phyloP scores from a whole-genome alignment of 2,888 invertebrate species.

The Hemaris fuciformis region DNA sequence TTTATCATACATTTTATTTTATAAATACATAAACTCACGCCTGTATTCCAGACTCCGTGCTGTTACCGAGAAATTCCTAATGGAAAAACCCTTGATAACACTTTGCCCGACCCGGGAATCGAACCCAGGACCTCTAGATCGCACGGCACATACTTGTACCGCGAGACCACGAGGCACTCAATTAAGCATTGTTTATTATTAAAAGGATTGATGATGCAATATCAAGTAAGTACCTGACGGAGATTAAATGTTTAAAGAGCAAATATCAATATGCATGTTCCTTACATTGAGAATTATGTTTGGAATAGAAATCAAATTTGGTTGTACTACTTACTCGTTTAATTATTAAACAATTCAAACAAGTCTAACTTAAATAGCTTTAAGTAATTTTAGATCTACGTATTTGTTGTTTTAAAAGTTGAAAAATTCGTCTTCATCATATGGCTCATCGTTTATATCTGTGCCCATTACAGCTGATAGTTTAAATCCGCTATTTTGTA shows the following conservation, averaged over 20 bases:
- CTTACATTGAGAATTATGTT: background rate
- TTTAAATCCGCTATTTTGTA: conserved; percentile 73
- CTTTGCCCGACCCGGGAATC: too few species aligned
- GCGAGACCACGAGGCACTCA: too few species aligned
- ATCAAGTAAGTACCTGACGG: background rate
- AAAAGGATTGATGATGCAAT: too few species aligned
- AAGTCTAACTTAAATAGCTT: background rate
- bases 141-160: too few species aligned
- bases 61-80: too few species aligned
- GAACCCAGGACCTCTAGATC: too few species aligned
- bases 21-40: too few species aligned
- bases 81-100: too few species aligned
- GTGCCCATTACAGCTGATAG: conserved; percentile 56
- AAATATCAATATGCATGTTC: background rate
- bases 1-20: too few species aligned
- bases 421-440: conserved; percentile 74
- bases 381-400: background rate
- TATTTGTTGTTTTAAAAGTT: conserved; percentile 52
- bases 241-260: background rate
- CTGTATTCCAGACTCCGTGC: too few species aligned
- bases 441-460: conserved; percentile 39
- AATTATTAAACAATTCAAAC: background rate
- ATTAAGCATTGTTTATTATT: too few species aligned
- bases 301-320: background rate
- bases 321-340: background rate